These are phyloP conservation scores for Porites cylindrica DNA, from an alignment of 92 coral and sea anemone species.

Conservation along the genomic window DNA sequence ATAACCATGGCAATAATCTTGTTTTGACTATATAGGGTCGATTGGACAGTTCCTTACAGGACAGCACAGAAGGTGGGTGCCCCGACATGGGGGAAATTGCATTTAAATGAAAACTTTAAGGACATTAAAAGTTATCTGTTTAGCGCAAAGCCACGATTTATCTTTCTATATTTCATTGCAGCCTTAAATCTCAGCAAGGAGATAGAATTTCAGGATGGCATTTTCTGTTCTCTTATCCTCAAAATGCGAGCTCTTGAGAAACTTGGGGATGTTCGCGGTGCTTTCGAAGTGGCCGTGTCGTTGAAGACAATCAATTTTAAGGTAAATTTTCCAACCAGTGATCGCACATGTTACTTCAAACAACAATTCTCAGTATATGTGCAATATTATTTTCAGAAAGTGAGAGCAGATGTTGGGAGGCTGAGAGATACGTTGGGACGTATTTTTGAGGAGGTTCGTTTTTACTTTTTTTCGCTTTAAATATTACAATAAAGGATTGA, in stretches of 20 bases:
- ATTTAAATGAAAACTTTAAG: background rate
- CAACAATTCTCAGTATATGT: background rate
- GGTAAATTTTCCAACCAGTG: background rate
- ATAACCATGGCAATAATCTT: background rate
- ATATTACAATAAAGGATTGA: background rate
- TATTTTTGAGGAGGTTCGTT: background rate
- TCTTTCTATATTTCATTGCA: background rate
- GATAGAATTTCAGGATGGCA: background rate
- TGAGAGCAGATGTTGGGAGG: background rate
- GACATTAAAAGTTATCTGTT: background rate
- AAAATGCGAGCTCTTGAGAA: background rate
- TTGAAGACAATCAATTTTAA: background rate
- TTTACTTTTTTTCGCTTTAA: background rate
- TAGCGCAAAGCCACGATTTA: background rate
- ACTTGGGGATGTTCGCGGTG: constrained; percentile 6
- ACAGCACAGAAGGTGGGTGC: constrained; percentile 9
- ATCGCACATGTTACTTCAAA: background rate
- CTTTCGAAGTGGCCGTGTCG: constrained; percentile 24
- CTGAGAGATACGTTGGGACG: constrained; percentile 9
- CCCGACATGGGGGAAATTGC: background rate
- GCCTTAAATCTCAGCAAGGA: background rate
- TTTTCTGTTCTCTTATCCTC: background rate
- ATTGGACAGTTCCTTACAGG: background rate
- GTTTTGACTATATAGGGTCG: background rate
- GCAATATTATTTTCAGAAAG: background rate